Conservation (phyloP, 1,140 invertebrate species). For the Lethrus apterus region DNA sequence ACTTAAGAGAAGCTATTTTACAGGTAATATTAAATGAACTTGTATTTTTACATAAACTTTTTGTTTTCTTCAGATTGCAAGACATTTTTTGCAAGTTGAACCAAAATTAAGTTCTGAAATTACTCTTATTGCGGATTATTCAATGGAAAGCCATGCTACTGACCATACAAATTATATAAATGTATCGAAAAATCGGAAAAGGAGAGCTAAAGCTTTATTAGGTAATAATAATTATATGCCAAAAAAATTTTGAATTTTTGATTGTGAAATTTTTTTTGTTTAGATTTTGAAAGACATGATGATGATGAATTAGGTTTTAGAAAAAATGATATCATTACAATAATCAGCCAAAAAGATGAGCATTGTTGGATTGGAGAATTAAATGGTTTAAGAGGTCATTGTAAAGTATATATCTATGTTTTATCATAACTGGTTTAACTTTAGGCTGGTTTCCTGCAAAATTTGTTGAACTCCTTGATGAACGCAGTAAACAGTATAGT, state of each 20-base stretch:
- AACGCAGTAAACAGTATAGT: conserved; percentile 93
- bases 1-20: conserved; percentile 91
- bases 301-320: conserved; percentile 97
- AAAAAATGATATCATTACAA: conserved; percentile 97
- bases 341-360: conserved; percentile 97
- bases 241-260: background rate
- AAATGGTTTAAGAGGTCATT: conserved; percentile 80
- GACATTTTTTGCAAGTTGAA: conserved; percentile 81
- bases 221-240: conserved; percentile 38
- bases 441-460: conserved; percentile 97
- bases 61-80: conserved; percentile 61
- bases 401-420: background rate
- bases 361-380: conserved; percentile 99
- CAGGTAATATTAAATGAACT: conserved; percentile 41
- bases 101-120: conserved; percentile 64
- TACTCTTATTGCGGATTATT: conserved; percentile 86
- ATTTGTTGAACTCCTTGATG: conserved; percentile 94
- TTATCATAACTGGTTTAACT: conserved; percentile 15
- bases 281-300: conserved; percentile 96
- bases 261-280: conserved; percentile 23
- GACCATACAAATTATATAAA: conserved; percentile 93
- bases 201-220: conserved; percentile 89
- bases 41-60: background rate
- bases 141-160: conserved; percentile 87
- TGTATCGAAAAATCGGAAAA: conserved; percentile 76